Evolutionary conservation across 2,113 vertebrate species (phyloP).

Genomic region (Agelaius phoeniceus): DNA sequence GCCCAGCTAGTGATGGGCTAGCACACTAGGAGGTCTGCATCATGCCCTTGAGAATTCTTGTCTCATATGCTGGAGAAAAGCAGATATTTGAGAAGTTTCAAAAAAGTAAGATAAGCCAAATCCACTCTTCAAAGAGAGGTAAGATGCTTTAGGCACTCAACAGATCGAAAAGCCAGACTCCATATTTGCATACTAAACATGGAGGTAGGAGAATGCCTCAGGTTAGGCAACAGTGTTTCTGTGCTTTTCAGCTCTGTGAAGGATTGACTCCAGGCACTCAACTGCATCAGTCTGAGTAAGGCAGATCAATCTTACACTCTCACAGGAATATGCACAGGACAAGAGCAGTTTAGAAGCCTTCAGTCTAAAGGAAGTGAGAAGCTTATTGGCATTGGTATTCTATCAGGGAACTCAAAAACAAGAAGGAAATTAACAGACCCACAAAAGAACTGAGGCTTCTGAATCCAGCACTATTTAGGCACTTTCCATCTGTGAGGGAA

Average conservation of each 20-base stretch:
- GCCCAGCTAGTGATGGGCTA: background rate
- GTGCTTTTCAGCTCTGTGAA: background rate
- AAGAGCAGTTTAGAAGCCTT: background rate
- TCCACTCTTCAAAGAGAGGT: background rate
- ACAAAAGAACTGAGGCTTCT: background rate
- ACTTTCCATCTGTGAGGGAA: background rate
- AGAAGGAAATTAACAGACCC: background rate
- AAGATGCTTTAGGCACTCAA: background rate
- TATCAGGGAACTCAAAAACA: background rate
- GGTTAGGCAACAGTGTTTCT: background rate
- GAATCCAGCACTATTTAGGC: background rate
- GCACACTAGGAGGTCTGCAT: background rate
- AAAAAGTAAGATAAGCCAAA: background rate
- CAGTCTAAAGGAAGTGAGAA: background rate
- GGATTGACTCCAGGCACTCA: background rate
- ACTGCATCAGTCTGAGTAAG: background rate
- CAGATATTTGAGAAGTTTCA: background rate
- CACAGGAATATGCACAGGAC: background rate
- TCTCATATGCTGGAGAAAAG: background rate
- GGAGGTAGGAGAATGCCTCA: background rate
- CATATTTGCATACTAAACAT: background rate
- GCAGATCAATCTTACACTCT: background rate
- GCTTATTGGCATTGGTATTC: background rate
- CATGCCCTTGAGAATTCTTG: background rate
- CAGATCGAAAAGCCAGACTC: background rate